phyloP scores from a whole-genome alignment of 2,797 vertebrate genomes.

The Enteromius trimaculatus region DNA sequence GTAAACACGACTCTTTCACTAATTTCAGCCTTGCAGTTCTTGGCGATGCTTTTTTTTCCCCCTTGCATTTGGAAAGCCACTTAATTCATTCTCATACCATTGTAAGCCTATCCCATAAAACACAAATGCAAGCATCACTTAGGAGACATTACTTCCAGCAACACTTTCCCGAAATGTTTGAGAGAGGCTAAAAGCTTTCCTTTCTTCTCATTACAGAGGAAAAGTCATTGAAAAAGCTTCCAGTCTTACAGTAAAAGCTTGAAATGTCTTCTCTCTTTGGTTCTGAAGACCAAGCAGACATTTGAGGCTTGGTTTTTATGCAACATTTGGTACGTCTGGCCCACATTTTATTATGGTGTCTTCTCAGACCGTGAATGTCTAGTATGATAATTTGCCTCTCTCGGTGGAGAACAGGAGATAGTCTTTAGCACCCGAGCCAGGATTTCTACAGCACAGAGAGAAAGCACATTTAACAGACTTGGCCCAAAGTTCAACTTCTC shows the following conservation, averaged over 20 bases:
- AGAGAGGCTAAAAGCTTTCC: conserved; percentile 40
- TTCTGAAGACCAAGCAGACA: conserved; percentile 9
- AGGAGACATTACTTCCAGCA: conserved; percentile 20
- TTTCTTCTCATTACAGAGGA: conserved; percentile 18
- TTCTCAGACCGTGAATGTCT: conserved; percentile 41
- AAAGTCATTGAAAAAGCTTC: conserved; percentile 6
- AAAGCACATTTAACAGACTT: conserved; percentile 15
- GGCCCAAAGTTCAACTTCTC: conserved; percentile 19
- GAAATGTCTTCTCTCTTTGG: background rate
- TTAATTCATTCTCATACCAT: conserved; percentile 5
- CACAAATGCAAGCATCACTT: conserved; percentile 28
- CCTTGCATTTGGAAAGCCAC: conserved; percentile 6
- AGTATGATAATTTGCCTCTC: conserved; percentile 32
- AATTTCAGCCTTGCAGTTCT: background rate
- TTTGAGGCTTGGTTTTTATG: conserved; percentile 27
- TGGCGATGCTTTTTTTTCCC: background rate
- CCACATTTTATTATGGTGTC: conserved; percentile 30
- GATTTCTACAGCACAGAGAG: conserved; percentile 54
- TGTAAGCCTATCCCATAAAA: conserved; percentile 19
- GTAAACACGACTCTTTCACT: background rate
- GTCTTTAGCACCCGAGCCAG: conserved; percentile 41
- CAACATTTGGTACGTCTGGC: conserved; percentile 32
- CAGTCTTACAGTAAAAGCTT: conserved; percentile 13
- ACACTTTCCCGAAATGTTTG: conserved; percentile 1
- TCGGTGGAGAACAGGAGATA: conserved; percentile 16